Base-by-base conservation (phyloP, 2,888 invertebrate species). In the Drosophila falleni region DNA sequence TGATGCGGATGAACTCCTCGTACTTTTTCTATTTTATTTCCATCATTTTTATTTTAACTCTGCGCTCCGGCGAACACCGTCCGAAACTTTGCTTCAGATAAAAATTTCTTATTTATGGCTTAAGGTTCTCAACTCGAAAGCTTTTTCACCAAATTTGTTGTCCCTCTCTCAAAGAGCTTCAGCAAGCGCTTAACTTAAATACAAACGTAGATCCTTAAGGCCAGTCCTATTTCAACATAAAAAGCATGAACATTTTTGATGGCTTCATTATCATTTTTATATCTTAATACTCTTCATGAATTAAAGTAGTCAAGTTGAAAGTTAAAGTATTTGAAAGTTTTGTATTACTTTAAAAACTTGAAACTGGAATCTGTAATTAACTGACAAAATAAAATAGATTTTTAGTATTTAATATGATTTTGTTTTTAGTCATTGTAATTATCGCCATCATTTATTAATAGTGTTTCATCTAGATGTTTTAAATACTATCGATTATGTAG, bases 101-200 rank as follows among this genome's bases (percentile, higher is more conserved):
- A 85, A 85, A 89, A 89, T 85, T 85, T 89, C 87, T 89, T 85
- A 85, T 89, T 89, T 89, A 85, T 85, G 89, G 89, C 89, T 88
- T 83, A 88, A 88, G 89, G 86, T 87, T 88, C 69, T 72, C 58
- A 74, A 74, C 60, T 70, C 67, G 60, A 71, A 69, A 77, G 81
- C 81, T 73, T 44, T 42, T 4, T 47, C 71, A 1, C 47, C 56
- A 63, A 78, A 78, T 78, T 81, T 72, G 69, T 62, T 71, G 62
- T 33, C 11, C 51, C 33, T 8, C 29, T 29, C 49, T 33, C 39
- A 23, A 46, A 46, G 46, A 41, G 16, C 33, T 33, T 33, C 13
- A 68, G 26, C 26, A 53, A 58, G 29, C 63, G 29, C 29, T 44
- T 11, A 41, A 19, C 42, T 67, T 42, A 47, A 72, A 51, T 42